Evolutionary conservation across 2,113 vertebrate species (phyloP), one percentile per base, ranked within the genome.

Genomic region (Quiscalus mexicanus): DNA sequence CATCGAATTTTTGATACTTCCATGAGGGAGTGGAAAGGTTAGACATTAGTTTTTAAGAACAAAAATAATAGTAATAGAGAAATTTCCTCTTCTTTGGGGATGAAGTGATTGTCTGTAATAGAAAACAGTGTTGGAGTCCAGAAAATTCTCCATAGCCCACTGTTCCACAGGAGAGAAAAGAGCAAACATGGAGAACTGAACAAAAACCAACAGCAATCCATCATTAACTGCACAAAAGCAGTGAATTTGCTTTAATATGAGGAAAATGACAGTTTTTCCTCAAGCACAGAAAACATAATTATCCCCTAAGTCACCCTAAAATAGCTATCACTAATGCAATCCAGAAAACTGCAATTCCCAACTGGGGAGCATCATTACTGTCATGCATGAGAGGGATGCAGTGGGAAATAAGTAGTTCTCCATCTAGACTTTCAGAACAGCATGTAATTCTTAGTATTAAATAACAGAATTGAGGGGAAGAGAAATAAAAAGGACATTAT

Each of bases 241-340:
- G 53, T 64, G 87, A n/a, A 82, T 95, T 64, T 71, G 37, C 65
- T 94, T 78, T 84, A 89, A 87, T 76, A 82, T 30, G 70, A 94
- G 35, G 74, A 89, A 89, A 89, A 87, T 24, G 25, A 87, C 58
- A 89, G 52, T 42, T 93, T 90, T 18, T 83, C 10, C 27, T 84
- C 76, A 85, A 95, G 53, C 69, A 91, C 20, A 44, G 58, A 82
- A 91, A 94, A 60, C 27, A 37, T 21, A 79, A 82, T 89, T 89
- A 87, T 87, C n/a, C 62, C 47, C 37, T 60, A 84, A 89, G 49
- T 33, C 45, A 58, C 33, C 7, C 65, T 81, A 91, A 79, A 92
- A 87, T n/a, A 93, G 37, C 58, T 89, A n/a, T 53, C 71, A 49
- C 58, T 80, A 33, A 79, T 69, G 53, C 45, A 73, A 83, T 85